Conservation (phyloP, 2,888 invertebrate species). For the Tenthredo mesomela region DNA sequence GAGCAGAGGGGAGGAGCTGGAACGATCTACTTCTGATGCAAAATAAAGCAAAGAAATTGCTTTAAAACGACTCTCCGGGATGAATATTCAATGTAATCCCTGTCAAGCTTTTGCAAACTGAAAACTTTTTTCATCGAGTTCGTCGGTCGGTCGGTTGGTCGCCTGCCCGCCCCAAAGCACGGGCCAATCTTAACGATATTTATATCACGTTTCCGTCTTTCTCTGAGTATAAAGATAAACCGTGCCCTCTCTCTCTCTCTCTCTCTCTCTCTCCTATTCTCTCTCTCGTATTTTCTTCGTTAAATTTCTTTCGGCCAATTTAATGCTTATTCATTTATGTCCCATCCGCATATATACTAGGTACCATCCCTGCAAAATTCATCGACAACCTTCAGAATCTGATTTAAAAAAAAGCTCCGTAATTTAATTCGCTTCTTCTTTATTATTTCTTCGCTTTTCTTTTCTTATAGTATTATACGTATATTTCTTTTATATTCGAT, state of each 20-base stretch:
- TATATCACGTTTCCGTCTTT: constrained; percentile 54
- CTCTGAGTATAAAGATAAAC: background rate
- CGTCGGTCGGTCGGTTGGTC: background rate
- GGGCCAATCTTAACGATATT: constrained; percentile 35
- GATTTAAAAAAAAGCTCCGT: constrained; percentile 54
- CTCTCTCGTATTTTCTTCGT: constrained; percentile 5
- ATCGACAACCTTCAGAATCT: background rate
- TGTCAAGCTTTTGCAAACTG: constrained; percentile 37
- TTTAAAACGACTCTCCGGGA: constrained; percentile 41
- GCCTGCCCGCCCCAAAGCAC: background rate
- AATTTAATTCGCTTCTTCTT: constrained; percentile 57
- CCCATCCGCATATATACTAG: constrained; percentile 40
- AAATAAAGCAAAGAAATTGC: constrained; percentile 47
- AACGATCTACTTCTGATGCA: constrained; percentile 17
- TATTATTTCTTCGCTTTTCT: background rate
- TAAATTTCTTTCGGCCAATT: constrained; percentile 23
- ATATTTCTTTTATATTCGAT: background rate
- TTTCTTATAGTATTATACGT: no score
- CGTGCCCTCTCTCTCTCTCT: background rate
- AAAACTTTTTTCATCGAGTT: constrained; percentile 45
- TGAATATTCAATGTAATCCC: constrained; percentile 50
- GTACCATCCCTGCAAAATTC: background rate
- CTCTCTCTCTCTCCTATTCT: background rate
- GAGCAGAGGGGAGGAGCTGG: background rate
- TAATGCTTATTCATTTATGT: constrained; percentile 65